phyloP scores from a whole-genome alignment of 2,888 invertebrate genomes.

The Callinectes sapidus region DNA sequence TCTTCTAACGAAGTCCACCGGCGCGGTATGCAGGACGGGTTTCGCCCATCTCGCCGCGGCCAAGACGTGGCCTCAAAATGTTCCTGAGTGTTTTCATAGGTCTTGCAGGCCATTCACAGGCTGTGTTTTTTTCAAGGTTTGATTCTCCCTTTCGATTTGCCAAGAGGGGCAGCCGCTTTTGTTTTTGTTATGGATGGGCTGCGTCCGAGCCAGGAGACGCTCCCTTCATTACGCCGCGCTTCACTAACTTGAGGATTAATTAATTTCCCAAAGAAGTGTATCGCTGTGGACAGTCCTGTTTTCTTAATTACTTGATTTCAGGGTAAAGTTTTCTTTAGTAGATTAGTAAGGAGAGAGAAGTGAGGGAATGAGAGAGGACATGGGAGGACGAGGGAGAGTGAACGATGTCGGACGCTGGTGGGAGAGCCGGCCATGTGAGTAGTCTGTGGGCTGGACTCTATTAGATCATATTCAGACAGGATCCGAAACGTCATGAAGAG shows the following conservation, averaged over 20 bases:
- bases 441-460: constrained; percentile 66
- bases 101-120: constrained; percentile 60
- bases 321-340: neutral
- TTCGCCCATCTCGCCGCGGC: neutral
- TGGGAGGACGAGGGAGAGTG: neutral
- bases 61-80: constrained; percentile 52
- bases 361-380: neutral
- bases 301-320: neutral
- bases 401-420: constrained; percentile 33
- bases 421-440: constrained; percentile 61
- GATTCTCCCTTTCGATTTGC: constrained; percentile 61
- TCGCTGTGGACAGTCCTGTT: neutral
- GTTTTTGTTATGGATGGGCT: constrained; percentile 64
- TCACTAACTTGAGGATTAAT: neutral
- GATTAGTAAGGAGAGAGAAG: neutral
- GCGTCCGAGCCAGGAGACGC: constrained; percentile 49
- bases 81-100: constrained; percentile 68
- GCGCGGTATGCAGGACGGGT: constrained; percentile 35
- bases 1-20: constrained; percentile 30
- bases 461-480: constrained; percentile 69
- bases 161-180: constrained; percentile 54
- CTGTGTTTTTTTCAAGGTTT: constrained; percentile 54
- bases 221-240: neutral
- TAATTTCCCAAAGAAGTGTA: neutral
- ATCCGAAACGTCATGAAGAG: constrained; percentile 69